Evolutionary conservation across 2,888 invertebrate species (phyloP).

Genomic region (Steinernema hermaphroditum): DNA sequence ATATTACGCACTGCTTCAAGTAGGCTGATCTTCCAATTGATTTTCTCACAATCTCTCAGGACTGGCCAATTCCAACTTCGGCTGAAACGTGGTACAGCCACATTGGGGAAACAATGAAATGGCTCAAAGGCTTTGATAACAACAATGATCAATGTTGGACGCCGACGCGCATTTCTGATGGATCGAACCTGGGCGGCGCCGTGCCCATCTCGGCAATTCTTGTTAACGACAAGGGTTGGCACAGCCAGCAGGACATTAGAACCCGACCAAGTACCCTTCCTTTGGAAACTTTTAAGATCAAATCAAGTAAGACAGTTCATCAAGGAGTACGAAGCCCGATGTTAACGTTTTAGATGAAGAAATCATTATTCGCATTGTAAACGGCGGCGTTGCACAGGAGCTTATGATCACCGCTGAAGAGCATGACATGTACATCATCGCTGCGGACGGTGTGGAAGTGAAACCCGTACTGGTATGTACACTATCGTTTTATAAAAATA

Average conservation of each 20-base stretch:
- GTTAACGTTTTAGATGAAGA: too few species aligned
- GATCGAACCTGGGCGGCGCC: constrained; percentile 60
- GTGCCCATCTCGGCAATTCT: constrained; percentile 61
- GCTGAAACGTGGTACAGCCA: constrained; percentile 53
- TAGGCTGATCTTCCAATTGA: constrained; percentile 24
- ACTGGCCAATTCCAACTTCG: constrained; percentile 51
- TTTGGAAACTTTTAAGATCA: constrained; percentile 52
- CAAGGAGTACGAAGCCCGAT: too few species aligned
- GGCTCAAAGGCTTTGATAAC: constrained; percentile 61
- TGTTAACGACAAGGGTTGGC: constrained; percentile 61
- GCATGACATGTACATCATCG: constrained; percentile 55
- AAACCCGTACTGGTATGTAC: constrained; percentile 44
- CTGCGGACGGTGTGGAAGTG: constrained; percentile 60
- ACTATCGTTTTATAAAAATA: constrained; percentile 14
- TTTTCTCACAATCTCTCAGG: constrained; percentile 42
- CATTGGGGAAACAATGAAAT: constrained; percentile 60
- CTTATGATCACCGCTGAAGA: constrained; percentile 58
- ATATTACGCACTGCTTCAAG: constrained; percentile 48
- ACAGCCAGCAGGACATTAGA: constrained; percentile 50
- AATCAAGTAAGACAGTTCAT: constrained; percentile 42
- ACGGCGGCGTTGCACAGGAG: constrained; percentile 61
- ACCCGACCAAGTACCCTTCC: constrained; percentile 49
- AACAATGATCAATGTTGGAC: constrained; percentile 54
- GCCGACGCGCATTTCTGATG: constrained; percentile 59
- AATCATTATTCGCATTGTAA: constrained; percentile 55